Evolutionary conservation across 2,797 vertebrate species (phyloP), one percentile per base, ranked within the genome.

Genomic region (Diceros bicornis): DNA sequence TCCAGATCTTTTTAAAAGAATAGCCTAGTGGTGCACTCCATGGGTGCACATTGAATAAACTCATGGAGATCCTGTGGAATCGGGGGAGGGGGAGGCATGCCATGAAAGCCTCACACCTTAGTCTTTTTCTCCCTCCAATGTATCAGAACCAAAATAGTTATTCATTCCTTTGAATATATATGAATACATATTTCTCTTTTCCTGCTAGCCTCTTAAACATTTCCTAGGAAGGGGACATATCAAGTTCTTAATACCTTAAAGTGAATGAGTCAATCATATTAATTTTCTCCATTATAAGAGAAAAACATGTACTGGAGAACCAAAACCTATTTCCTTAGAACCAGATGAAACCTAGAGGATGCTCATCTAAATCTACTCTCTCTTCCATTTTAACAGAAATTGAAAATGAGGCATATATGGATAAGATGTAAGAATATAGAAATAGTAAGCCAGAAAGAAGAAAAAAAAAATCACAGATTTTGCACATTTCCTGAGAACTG

Each of bases 81-180:
- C 12, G n/a, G 34, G 3, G 4, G 2, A 9, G 13, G 6, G 2
- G 14, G 18, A 61, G 6, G 41, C 1, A 10, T 23, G 2, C 6
- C 20, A 52, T 10, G 18, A 91, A 79, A 84, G 2, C 2, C 10
- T 86, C 50, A 41, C 0, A 0, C 10, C 6, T 10, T 32, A 23
- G 25, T 74, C 59, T 64, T 6, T 37, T 71, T 89, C 55, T 69
- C 17, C 11, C 44, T 44, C 41, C 85, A 55, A 90, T 50, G 4
- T 55, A 27, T 59, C 71, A 88, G 37, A 81, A 34, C 5, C n/a
- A 50, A 62, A 87, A 77, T 34, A 47, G 1, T 50, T 37, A 71
- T 47, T 44, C 12, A 72, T 64, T 66, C 37, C 6, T 61, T 83
- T 59, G 9, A 86, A 17, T 27, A 72, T 44, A 47, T 62, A 14